A percentile compares a stretch with the other conserved stretches of the same genome.
Evolutionary conservation across 53 echinoderm and acorn worm species (phyloP).

Genomic region (Zoroaster sp.): DNA sequence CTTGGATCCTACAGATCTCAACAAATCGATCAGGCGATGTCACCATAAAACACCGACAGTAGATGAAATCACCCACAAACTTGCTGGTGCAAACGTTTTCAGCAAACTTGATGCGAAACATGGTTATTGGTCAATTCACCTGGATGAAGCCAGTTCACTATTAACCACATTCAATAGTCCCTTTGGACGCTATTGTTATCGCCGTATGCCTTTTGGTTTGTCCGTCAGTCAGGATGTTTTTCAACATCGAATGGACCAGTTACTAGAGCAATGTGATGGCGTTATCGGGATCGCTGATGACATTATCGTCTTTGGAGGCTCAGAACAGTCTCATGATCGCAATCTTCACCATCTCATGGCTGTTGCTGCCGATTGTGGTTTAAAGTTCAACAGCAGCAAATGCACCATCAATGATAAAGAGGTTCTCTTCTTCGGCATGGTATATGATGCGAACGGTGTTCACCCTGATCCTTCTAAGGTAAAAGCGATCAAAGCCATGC

Average conservation of each 20-base stretch:
- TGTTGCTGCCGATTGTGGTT: conserved; percentile 19
- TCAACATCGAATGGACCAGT: conserved; percentile 57
- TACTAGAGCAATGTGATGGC: conserved; percentile 62
- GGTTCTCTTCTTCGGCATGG: conserved; percentile 56
- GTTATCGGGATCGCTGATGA: conserved; percentile 53
- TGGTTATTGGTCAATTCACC: conserved; percentile 70
- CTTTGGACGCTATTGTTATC: conserved; percentile 60
- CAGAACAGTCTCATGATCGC: conserved; percentile 46
- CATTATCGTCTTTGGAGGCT: conserved; percentile 7
- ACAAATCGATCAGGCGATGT: conserved; percentile 42
- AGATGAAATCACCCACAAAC: conserved; percentile 62
- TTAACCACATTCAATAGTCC: conserved; percentile 57
- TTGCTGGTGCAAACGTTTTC: too few species aligned
- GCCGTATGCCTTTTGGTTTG: too few species aligned
- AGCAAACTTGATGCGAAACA: conserved; percentile 63
- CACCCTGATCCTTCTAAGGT: conserved; percentile 58
- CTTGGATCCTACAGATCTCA: conserved; percentile 65
- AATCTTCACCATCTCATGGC: conserved; percentile 35
- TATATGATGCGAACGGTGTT: conserved; percentile 54
- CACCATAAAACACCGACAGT: conserved; percentile 63
- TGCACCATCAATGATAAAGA: conserved; percentile 38
- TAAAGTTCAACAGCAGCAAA: conserved; percentile 49
- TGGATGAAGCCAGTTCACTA: conserved; percentile 42
- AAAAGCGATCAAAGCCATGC: conserved; percentile 46
- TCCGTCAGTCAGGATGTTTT: too few species aligned